phyloP scores from a whole-genome alignment of 2,888 invertebrate genomes.

The Apamea anceps region DNA sequence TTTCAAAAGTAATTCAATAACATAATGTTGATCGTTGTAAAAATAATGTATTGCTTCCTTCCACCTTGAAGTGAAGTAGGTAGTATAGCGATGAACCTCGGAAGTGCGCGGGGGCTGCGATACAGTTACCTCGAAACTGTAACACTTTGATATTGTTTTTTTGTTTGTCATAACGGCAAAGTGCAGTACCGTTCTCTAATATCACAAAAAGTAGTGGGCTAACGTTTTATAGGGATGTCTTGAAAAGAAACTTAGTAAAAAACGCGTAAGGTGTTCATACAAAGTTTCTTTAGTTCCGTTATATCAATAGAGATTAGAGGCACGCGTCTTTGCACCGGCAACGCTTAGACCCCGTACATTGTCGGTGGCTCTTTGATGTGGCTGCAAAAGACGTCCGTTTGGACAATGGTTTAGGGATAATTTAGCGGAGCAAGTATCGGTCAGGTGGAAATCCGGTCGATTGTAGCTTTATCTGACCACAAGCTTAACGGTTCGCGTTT shows the following conservation, averaged over 20 bases:
- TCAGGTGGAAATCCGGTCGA: slow-evolving; percentile 83
- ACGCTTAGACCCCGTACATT: slow-evolving; percentile 77
- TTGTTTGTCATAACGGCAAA: slow-evolving; percentile 85
- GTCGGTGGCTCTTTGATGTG: slow-evolving; percentile 86
- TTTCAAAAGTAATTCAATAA: slow-evolving; percentile 90
- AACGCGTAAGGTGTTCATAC: slow-evolving; percentile 87
- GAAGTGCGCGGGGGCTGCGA: slow-evolving; percentile 78
- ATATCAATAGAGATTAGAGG: slow-evolving; percentile 89
- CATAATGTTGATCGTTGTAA: slow-evolving; percentile 87
- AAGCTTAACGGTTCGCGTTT: slow-evolving; percentile 68
- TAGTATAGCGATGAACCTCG: slow-evolving; percentile 73
- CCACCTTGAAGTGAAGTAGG: slow-evolving; percentile 83
- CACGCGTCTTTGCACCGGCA: slow-evolving; percentile 85
- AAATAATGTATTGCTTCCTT: slow-evolving; percentile 89
- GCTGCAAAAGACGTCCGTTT: slow-evolving; percentile 84
- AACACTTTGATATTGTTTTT: slow-evolving; percentile 81
- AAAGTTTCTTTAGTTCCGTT: slow-evolving; percentile 84
- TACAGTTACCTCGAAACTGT: slow-evolving; percentile 89
- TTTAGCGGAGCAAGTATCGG: slow-evolving; percentile 75
- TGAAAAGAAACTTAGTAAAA: slow-evolving; percentile 78
- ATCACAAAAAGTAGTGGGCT: slow-evolving; percentile 83
- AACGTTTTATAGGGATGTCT: slow-evolving; percentile 86
- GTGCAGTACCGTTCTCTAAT: slow-evolving; percentile 82
- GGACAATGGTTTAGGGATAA: slow-evolving; percentile 80
- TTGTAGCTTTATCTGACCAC: slow-evolving; percentile 75